Conservation (phyloP, 2,113 vertebrate species). For the Gavialis gangeticus region DNA sequence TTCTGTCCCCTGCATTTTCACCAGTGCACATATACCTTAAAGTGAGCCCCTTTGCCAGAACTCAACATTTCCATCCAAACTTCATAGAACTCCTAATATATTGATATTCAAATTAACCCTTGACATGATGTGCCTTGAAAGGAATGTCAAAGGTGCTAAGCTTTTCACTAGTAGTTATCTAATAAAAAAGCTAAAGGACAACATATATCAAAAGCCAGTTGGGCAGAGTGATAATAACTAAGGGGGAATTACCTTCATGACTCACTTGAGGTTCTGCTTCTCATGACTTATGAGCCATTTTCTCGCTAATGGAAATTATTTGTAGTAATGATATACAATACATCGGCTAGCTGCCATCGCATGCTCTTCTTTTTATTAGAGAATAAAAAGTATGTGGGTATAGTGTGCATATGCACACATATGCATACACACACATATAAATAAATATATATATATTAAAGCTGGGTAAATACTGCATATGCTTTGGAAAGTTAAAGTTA, state of each 20-base stretch:
- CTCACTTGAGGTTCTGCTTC: constrained; percentile 29
- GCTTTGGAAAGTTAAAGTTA: neutral
- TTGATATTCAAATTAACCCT: constrained; percentile 28
- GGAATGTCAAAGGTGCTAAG: neutral
- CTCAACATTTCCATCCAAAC: neutral
- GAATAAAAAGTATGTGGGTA: neutral
- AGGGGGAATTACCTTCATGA: constrained; percentile 41
- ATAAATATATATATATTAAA: neutral
- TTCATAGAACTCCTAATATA: neutral
- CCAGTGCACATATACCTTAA: neutral
- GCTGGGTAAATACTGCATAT: neutral
- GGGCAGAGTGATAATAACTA: constrained; percentile 25
- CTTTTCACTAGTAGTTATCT: neutral
- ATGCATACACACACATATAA: neutral
- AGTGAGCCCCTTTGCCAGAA: neutral
- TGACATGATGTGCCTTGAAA: neutral
- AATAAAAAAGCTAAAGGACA: constrained; percentile 24
- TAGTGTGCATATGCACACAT: neutral
- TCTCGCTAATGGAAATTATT: constrained; percentile 5
- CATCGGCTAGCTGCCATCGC: neutral
- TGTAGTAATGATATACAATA: neutral
- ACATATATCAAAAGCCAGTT: constrained; percentile 34
- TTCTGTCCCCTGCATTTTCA: neutral
- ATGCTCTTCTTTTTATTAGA: constrained; percentile 4
- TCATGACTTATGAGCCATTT: constrained; percentile 38